Conservation (phyloP, 2,888 invertebrate genomes). For the Caenorhabditis japonica region DNA sequence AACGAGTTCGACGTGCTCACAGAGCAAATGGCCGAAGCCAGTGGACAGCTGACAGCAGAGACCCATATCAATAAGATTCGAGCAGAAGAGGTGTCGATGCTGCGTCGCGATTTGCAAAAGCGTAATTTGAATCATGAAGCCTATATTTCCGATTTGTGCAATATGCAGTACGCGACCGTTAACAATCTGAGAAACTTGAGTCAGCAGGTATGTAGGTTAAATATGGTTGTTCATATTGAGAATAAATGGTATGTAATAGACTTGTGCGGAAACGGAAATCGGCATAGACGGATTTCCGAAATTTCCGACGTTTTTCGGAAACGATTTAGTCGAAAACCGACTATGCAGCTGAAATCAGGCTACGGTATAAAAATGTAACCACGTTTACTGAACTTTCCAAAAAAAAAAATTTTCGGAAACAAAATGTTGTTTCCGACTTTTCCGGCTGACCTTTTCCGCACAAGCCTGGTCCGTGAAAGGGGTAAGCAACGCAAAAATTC, state of each 20-base stretch:
- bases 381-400: background rate
- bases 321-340: too few species aligned
- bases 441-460: too few species aligned
- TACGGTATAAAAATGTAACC: background rate
- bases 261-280: too few species aligned
- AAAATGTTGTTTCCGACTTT: too few species aligned
- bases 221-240: too few species aligned
- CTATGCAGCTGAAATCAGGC: too few species aligned
- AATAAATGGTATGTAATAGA: too few species aligned
- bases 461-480: too few species aligned
- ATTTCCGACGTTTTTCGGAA: too few species aligned
- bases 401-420: background rate
- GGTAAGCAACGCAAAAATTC: too few species aligned
- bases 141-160: constrained; percentile 92
- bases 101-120: constrained; percentile 97
- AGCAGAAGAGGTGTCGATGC: constrained; percentile 85
- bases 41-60: constrained; percentile 97
- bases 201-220: constrained; percentile 48
- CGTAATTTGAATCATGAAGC: constrained; percentile 97
- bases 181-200: constrained; percentile 68
- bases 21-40: constrained; percentile 97
- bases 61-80: constrained; percentile 70
- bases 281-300: too few species aligned
- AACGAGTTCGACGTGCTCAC: constrained; percentile 96
- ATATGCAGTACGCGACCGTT: constrained; percentile 72